Evolutionary conservation across 2,888 invertebrate genomes (phyloP).

Genomic region (Hyppa rectilinea): DNA sequence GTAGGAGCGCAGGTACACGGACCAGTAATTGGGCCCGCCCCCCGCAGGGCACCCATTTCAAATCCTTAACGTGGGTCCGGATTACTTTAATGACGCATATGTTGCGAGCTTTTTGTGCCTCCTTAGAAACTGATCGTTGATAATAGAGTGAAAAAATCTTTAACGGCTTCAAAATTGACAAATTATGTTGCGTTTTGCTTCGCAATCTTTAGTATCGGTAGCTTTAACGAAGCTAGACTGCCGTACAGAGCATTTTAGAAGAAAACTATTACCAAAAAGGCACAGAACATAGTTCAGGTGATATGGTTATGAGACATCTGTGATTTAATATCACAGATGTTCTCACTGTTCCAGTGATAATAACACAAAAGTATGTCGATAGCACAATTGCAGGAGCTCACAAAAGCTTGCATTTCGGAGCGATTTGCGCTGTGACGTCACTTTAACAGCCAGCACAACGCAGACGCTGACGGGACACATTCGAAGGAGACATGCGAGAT

Average conservation of each 20-base stretch:
- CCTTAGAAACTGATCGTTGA: slow-evolving; percentile 68
- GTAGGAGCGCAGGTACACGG: slow-evolving; percentile 74
- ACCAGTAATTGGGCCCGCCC: slow-evolving; percentile 80
- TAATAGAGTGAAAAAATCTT: slow-evolving; percentile 65
- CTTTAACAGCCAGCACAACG: slow-evolving; percentile 71
- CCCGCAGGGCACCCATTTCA: slow-evolving; percentile 81
- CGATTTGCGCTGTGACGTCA: slow-evolving; percentile 64
- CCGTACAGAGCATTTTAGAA: neutral
- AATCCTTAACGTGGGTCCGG: slow-evolving; percentile 80
- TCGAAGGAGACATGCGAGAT: slow-evolving; percentile 47
- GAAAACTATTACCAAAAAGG: neutral
- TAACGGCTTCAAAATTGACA: slow-evolving; percentile 51
- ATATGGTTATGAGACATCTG: slow-evolving; percentile 4
- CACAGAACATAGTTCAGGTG: no score
- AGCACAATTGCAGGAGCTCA: slow-evolving; percentile 49
- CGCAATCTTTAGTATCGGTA: neutral
- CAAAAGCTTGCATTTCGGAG: slow-evolving; percentile 65
- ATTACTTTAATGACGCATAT: slow-evolving; percentile 85
- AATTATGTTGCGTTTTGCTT: slow-evolving; percentile 36
- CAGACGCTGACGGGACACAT: slow-evolving; percentile 67
- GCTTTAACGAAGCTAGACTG: neutral
- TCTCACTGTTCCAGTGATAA: slow-evolving; percentile 30
- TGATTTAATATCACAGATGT: slow-evolving; percentile 46
- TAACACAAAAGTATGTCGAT: slow-evolving; percentile 59
- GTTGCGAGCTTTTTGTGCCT: slow-evolving; percentile 79